A percentile compares a stretch with the other conserved stretches of the same genome.
These are phyloP conservation scores for Monomorium pharaonis DNA, from an alignment of 1,140 invertebrate genomes.

Conservation along the genomic window DNA sequence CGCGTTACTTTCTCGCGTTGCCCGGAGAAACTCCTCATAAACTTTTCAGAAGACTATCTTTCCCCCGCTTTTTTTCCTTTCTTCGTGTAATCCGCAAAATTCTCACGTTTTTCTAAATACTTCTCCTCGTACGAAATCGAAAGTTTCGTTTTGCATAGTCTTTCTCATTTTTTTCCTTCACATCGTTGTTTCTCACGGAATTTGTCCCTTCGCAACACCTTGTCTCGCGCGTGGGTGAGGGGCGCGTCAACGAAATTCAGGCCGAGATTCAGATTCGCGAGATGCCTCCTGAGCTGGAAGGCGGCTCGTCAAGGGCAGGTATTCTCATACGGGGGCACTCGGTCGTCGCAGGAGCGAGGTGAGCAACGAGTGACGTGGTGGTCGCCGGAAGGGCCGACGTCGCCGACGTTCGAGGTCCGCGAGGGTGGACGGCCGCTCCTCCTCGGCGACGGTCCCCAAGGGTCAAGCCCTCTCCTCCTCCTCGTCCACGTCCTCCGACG, in stretches of 20 bases:
- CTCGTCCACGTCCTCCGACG: conserved; percentile 82
- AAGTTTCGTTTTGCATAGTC: background rate
- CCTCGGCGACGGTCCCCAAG: conserved; percentile 71
- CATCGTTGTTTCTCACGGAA: background rate
- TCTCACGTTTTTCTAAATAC: background rate
- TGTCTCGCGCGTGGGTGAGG: background rate
- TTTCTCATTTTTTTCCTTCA: background rate
- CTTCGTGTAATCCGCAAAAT: background rate
- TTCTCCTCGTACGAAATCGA: background rate
- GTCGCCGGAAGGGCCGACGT: conserved; percentile 71
- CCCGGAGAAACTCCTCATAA: background rate
- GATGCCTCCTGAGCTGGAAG: background rate
- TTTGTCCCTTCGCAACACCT: background rate
- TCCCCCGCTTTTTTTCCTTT: background rate
- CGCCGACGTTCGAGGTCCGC: conserved; percentile 74
- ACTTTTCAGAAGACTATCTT: conserved; percentile 30
- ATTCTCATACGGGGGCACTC: conserved; percentile 79
- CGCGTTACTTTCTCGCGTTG: background rate
- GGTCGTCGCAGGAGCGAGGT: conserved; percentile 78
- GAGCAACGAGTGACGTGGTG: conserved; percentile 74
- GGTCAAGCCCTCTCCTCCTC: conserved; percentile 82
- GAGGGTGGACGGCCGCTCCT: conserved; percentile 72
- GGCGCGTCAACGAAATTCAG: background rate
- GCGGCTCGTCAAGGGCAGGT: conserved; percentile 48
- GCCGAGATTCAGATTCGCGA: background rate